Evolutionary conservation across 1,140 invertebrate species (phyloP).

Genomic region (Mylabris phalerata): DNA sequence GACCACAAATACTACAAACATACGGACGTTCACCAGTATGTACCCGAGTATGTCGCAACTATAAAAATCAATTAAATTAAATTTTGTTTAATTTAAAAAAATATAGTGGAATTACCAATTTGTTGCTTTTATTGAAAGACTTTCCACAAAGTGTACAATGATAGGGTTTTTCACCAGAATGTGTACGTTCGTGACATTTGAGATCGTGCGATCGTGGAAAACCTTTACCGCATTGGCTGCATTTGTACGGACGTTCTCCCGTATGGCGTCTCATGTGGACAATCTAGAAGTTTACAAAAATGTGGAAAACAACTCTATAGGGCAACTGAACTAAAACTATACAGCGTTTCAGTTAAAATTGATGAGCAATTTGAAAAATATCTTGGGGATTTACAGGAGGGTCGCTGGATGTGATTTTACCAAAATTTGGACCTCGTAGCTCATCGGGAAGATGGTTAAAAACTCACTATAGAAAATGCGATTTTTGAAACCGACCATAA

Average conservation of each 20-base stretch:
- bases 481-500: too few relatives aligned
- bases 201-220: constrained; percentile 57
- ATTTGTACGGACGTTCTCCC: constrained; percentile 52
- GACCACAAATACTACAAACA: constrained; percentile 42
- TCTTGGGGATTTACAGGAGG: too few relatives aligned
- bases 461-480: too few relatives aligned
- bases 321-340: too few relatives aligned
- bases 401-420: too few relatives aligned
- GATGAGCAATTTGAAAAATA: too few relatives aligned
- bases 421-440: too few relatives aligned
- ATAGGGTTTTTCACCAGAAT: constrained; percentile 52
- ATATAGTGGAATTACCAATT: constrained; percentile 34
- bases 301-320: too few relatives aligned
- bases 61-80: constrained; percentile 4
- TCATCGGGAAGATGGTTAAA: too few relatives aligned
- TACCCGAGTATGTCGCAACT: constrained; percentile 40
- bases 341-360: too few relatives aligned
- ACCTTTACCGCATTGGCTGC: constrained; percentile 56
- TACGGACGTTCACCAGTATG: constrained; percentile 46
- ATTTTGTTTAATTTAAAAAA: background rate
- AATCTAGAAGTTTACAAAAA: constrained; percentile 29
- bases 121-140: constrained; percentile 43
- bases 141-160: constrained; percentile 50
- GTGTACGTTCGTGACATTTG: constrained; percentile 52
- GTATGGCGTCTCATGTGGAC: constrained; percentile 54